Evolutionary conservation across 2,113 vertebrate species (phyloP), one percentile per base, ranked within the genome.

Genomic region (Oplegnathus fasciatus): DNA sequence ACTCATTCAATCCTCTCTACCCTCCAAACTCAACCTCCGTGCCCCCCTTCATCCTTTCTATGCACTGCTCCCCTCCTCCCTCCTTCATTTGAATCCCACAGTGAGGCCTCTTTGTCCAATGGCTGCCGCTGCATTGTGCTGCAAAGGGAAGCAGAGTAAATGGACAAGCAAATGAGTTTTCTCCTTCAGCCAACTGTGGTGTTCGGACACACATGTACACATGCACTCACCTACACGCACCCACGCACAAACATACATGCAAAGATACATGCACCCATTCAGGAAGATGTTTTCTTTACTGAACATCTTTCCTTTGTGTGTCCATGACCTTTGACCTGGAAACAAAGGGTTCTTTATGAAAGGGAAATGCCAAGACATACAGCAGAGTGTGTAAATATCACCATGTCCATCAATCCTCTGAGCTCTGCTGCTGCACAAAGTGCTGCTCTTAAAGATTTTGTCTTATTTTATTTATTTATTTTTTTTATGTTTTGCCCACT

Each of bases 71-170:
- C n/a, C 60, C 60, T 69, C 66, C 50, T 17, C 71, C 60, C 75
- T 57, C 64, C 81, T 74, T 89, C 58, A 91, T 94, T 94, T 94
- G 91, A 94, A 95, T 95, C 87, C 87, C 90, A 87, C 86, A 88
- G 82, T 75, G 80, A 88, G 86, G 91, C 83, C 91, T 92, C 91
- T 91, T 93, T 94, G 91, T 93, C 86, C 86, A 60, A n/a, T 30
- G 70, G 82, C 90, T 75, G 82, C 83, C 67, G 26, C 86, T 78
- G 87, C 78, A 85, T 92, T 91, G 88, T 90, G 75, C 86, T 78
- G 82, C 54, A 32, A 78, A 84, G 85, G 82, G 91, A 93, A 82
- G 81, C 88, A 52, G 86, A 87, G 79, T 85, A 89, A 91, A 89
- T 82, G 80, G 78, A 88, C 91, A 94, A 91, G 86, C 90, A 93